Conservation (phyloP, 2,113 vertebrate species). For the Gymnorhina tibicen region DNA sequence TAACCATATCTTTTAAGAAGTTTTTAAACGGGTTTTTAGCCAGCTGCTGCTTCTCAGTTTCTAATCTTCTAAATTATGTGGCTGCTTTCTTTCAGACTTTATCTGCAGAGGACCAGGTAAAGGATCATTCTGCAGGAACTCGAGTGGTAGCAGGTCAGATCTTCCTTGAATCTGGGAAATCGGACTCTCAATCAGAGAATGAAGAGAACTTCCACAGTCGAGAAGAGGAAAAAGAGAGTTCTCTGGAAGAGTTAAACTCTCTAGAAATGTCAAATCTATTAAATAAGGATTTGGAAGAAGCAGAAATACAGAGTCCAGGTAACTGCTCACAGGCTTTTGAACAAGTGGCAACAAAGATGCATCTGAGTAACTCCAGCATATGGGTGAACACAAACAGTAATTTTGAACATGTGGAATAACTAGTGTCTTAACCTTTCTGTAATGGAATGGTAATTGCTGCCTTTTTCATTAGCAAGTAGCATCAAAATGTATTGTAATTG, state of each 20-base stretch:
- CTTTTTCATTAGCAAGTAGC: background rate
- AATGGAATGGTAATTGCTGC: background rate
- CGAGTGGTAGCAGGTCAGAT: conserved; percentile 76
- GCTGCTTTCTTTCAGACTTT: conserved; percentile 56
- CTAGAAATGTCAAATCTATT: conserved; percentile 65
- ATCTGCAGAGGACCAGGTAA: conserved; percentile 77
- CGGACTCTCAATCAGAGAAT: conserved; percentile 36
- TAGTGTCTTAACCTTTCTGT: background rate
- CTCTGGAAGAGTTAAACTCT: conserved; percentile 62
- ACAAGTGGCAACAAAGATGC: background rate
- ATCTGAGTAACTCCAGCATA: background rate
- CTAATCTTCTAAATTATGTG: background rate
- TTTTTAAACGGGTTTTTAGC: background rate
- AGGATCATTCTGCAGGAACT: conserved; percentile 73
- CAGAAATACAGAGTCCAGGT: conserved; percentile 72
- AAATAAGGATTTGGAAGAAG: conserved; percentile 69
- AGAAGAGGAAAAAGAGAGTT: conserved; percentile 54
- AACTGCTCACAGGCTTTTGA: background rate
- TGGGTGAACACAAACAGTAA: background rate
- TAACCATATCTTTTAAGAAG: background rate
- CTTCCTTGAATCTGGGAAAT: conserved; percentile 73
- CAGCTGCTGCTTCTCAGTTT: background rate
- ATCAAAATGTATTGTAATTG: background rate
- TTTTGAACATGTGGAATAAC: background rate
- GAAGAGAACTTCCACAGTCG: conserved; percentile 56